A percentile compares a stretch with the other conserved stretches of the same genome.
Evolutionary conservation across 2,888 invertebrate genomes (phyloP).

Genomic region (Bombyx huttoni): DNA sequence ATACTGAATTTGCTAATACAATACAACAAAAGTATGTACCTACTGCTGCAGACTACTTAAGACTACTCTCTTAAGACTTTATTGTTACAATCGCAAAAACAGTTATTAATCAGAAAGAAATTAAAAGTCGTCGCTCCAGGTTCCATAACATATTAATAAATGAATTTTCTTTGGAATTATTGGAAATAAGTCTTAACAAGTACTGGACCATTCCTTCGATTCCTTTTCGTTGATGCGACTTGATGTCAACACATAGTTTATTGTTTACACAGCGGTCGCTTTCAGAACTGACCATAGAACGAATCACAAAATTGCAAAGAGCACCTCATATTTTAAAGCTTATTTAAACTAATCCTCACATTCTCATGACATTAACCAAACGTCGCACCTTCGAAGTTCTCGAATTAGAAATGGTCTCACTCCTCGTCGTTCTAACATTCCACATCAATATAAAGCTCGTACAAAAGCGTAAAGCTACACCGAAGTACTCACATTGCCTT

Average conservation of each 20-base stretch:
- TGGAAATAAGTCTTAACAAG: slow-evolving; percentile 9
- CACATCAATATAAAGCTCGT: neutral
- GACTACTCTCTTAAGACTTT: slow-evolving; percentile 4
- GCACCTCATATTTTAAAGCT: neutral
- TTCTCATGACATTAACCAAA: neutral
- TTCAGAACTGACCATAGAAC: neutral
- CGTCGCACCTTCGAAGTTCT: neutral
- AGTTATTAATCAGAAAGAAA: slow-evolving; percentile 11
- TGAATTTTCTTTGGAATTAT: slow-evolving; percentile 16
- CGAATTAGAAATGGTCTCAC: neutral
- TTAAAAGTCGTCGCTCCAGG: neutral
- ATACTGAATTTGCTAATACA: slow-evolving; percentile 71
- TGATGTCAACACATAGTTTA: neutral
- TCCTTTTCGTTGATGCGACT: neutral
- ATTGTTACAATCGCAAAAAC: slow-evolving; percentile 13
- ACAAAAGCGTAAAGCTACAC: neutral
- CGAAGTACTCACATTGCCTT: neutral
- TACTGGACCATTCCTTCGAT: neutral
- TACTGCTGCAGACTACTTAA: slow-evolving; percentile 20
- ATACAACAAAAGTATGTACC: slow-evolving; percentile 48
- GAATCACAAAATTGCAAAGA: neutral
- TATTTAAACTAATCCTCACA: neutral
- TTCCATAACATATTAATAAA: slow-evolving; percentile 5
- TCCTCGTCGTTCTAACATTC: neutral
- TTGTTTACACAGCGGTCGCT: neutral